Conservation (phyloP, 92 coral and sea anemone genomes). For the Epizoanthus scotinus region DNA sequence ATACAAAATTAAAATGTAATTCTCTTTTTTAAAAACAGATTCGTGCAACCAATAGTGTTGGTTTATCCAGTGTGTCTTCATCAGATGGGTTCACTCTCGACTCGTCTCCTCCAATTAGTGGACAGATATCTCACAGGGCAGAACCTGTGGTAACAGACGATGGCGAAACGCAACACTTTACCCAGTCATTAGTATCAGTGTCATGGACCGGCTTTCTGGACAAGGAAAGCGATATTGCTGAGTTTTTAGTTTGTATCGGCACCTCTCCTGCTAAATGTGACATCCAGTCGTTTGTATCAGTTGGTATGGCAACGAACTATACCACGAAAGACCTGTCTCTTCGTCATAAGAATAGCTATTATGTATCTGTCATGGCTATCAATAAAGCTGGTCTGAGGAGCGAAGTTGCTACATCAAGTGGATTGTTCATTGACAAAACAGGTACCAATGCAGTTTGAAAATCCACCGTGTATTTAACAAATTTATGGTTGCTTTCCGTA, state of each 20-base stretch:
- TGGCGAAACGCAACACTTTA: conserved; percentile 28
- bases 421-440: conserved; percentile 72
- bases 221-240: conserved; percentile 63
- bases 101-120: conserved; percentile 71
- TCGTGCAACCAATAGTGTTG: conserved; percentile 64
- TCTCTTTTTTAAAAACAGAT: conserved; percentile 12
- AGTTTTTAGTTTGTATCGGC: conserved; percentile 69
- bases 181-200: conserved; percentile 58
- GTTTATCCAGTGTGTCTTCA: conserved; percentile 43
- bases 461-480: no score
- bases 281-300: conserved; percentile 51
- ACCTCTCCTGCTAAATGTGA: conserved; percentile 70
- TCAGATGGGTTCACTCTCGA: conserved; percentile 76
- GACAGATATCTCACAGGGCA: conserved; percentile 52
- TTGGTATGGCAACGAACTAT: conserved; percentile 44
- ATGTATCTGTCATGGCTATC: conserved; percentile 70
- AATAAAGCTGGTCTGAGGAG: conserved; percentile 72
- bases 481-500: no score
- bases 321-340: conserved; percentile 45
- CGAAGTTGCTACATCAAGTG: conserved; percentile 69
- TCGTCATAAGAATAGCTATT: conserved; percentile 63
- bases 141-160: conserved; percentile 33
- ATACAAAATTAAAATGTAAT: not conserved
- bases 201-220: conserved; percentile 73
- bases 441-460: conserved; percentile 36